phyloP scores from a whole-genome alignment of 2,888 invertebrate genomes.

The Chrysolina haemoptera region DNA sequence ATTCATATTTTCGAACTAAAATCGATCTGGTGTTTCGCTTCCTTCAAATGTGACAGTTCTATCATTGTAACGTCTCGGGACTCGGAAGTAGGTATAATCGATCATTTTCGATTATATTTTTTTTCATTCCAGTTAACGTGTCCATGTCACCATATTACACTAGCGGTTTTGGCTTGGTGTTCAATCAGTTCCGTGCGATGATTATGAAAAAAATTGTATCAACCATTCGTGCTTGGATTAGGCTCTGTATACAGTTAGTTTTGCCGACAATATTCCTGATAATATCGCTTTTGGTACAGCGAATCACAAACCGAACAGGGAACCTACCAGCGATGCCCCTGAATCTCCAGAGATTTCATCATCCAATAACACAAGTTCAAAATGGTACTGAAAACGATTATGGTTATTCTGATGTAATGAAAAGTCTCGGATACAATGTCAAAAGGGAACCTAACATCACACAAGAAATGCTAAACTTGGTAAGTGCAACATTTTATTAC shows the following conservation, averaged over 20 bases:
- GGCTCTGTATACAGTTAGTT: constrained; percentile 77
- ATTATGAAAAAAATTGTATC: constrained; percentile 66
- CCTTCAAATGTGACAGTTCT: no score
- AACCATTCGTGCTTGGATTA: constrained; percentile 77
- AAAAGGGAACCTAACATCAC: constrained; percentile 57
- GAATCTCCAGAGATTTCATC: constrained; percentile 70
- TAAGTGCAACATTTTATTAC: constrained; percentile 35
- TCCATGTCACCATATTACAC: constrained; percentile 48
- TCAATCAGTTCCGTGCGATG: constrained; percentile 68
- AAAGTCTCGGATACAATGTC: constrained; percentile 49
- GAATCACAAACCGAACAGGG: constrained; percentile 68
- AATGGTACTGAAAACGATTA: background rate
- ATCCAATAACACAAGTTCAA: constrained; percentile 64
- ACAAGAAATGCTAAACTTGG: constrained; percentile 47
- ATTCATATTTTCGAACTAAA: no score
- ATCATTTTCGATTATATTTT: background rate
- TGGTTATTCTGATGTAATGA: constrained; percentile 59
- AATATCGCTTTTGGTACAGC: constrained; percentile 75
- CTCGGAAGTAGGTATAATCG: no score
- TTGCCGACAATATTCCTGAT: constrained; percentile 79
- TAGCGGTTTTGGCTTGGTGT: constrained; percentile 37
- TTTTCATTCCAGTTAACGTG: constrained; percentile 55
- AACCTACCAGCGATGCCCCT: constrained; percentile 74
- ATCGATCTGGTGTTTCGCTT: no score
- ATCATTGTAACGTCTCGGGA: no score